Percentiles rank a stretch among this genome's conserved stretches.
phyloP scores from a whole-genome alignment of 1,140 invertebrate genomes.

The Zaprionus kolodkinae region DNA sequence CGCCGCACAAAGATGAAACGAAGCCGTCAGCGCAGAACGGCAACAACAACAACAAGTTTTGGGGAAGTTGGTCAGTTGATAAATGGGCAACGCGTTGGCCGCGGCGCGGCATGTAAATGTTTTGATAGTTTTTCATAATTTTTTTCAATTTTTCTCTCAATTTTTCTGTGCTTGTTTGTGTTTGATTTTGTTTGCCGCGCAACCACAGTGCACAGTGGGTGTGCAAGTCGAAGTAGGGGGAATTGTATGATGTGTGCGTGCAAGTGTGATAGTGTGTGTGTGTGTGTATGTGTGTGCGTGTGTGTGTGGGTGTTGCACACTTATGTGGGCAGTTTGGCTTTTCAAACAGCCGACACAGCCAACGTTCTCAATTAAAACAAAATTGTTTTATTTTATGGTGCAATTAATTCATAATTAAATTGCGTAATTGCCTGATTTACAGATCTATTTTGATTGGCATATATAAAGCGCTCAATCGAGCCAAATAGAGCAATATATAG shows the following conservation, averaged over 20 bases:
- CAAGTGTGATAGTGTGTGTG: constrained; percentile 19
- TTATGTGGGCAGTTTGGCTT: constrained; percentile 68
- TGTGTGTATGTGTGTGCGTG: constrained; percentile 25
- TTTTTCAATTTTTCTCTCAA: constrained; percentile 57
- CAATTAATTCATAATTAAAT: constrained; percentile 79
- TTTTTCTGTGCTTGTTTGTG: constrained; percentile 55
- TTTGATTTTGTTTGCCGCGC: constrained; percentile 65
- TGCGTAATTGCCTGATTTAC: constrained; percentile 70
- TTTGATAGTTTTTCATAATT: constrained; percentile 82
- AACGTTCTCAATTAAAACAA: constrained; percentile 66
- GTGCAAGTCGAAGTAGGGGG: neutral
- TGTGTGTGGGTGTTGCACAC: constrained; percentile 60
- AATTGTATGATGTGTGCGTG: constrained; percentile 7
- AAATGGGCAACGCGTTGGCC: constrained; percentile 73
- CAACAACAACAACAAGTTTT: constrained; percentile 56
- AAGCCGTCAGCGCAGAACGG: constrained; percentile 58
- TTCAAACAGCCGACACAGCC: constrained; percentile 54
- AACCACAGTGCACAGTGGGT: neutral
- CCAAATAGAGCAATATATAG: no score
- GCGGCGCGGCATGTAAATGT: constrained; percentile 72
- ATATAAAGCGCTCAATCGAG: neutral
- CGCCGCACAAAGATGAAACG: constrained; percentile 66
- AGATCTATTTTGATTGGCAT: constrained; percentile 31
- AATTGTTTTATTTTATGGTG: constrained; percentile 70
- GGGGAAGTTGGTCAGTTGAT: constrained; percentile 67